Conservation (phyloP, 2,888 invertebrate genomes). For the Brachyptera putata region DNA sequence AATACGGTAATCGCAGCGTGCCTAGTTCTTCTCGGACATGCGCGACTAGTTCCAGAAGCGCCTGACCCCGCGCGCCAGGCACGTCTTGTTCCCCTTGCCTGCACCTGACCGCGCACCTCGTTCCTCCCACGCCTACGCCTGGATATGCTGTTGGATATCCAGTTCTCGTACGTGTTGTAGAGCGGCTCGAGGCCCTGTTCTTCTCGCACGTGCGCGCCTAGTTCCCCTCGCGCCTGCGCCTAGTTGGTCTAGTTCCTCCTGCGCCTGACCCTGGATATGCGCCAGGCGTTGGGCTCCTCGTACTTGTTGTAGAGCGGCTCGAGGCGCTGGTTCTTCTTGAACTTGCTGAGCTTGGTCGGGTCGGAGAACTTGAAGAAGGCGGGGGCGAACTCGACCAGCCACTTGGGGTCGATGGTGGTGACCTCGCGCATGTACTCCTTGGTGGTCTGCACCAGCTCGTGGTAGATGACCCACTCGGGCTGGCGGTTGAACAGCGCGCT, state of each 20-base stretch:
- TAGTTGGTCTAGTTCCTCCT: constrained; percentile 86
- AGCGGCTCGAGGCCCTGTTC: too few relatives aligned
- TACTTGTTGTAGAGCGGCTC: constrained; percentile 99
- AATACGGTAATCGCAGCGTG: too few relatives aligned
- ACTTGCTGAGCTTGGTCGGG: constrained; percentile 95
- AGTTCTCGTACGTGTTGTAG: too few relatives aligned
- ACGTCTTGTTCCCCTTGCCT: too few relatives aligned
- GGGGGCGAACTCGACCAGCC: constrained; percentile 98
- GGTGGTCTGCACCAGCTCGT: constrained; percentile 96
- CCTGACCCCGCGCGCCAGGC: too few relatives aligned
- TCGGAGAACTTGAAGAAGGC: constrained; percentile 99
- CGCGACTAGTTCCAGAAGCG: too few relatives aligned
- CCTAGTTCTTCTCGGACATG: too few relatives aligned
- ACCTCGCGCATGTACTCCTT: constrained; percentile 99
- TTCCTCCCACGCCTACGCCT: too few relatives aligned
- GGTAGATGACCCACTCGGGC: constrained; percentile 99
- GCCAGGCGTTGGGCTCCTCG: constrained; percentile 98
- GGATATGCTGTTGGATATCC: too few relatives aligned
- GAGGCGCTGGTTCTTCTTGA: constrained; percentile 97
- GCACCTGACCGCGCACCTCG: too few relatives aligned
- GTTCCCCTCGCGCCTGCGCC: too few relatives aligned
- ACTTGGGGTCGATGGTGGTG: constrained; percentile 93
- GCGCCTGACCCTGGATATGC: constrained; percentile 88
- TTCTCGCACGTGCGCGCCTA: too few relatives aligned
- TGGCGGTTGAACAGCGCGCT: constrained; percentile 96